A percentile compares a stretch with the other conserved stretches of the same genome.
phyloP scores from a whole-genome alignment of 2,113 vertebrate species.

The Sinocyclocheilus rhinocerous region DNA sequence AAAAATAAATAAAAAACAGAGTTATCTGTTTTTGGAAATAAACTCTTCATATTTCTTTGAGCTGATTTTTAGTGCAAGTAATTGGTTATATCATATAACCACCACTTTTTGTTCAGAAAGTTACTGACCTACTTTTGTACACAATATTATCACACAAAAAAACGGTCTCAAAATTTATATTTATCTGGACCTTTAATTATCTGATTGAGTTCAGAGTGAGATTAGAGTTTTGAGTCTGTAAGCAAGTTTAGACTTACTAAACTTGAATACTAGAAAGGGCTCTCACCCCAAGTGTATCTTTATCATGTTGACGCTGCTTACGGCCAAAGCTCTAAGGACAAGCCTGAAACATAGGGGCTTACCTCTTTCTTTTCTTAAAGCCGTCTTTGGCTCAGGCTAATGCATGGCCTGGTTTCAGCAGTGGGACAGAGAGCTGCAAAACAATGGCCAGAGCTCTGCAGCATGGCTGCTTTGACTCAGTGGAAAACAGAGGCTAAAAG shows the following conservation, averaged over 20 bases:
- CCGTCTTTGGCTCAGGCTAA: constrained; percentile 50
- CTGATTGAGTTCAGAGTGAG: background rate
- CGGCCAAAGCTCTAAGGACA: constrained; percentile 30
- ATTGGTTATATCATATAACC: background rate
- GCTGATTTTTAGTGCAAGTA: background rate
- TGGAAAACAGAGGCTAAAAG: background rate
- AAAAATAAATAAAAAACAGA: too few relatives aligned
- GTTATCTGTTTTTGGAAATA: too few relatives aligned
- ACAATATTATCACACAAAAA: background rate
- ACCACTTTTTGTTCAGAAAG: background rate
- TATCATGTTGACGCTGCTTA: constrained; percentile 40
- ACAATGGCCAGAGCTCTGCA: constrained; percentile 20
- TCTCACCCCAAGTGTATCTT: background rate
- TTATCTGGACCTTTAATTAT: background rate
- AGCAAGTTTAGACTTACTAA: constrained; percentile 24
- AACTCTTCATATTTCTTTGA: background rate
- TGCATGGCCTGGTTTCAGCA: constrained; percentile 51
- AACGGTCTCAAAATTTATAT: background rate
- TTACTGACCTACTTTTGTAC: background rate
- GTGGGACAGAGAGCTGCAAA: constrained; percentile 27
- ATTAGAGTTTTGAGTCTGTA: background rate
- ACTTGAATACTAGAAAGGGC: constrained; percentile 6
- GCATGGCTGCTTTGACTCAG: constrained; percentile 9
- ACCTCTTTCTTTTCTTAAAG: constrained; percentile 45
- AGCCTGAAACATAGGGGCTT: constrained; percentile 43